phyloP scores from a whole-genome alignment of 2,797 vertebrate genomes.

The Oceanodroma leucorhoa region DNA sequence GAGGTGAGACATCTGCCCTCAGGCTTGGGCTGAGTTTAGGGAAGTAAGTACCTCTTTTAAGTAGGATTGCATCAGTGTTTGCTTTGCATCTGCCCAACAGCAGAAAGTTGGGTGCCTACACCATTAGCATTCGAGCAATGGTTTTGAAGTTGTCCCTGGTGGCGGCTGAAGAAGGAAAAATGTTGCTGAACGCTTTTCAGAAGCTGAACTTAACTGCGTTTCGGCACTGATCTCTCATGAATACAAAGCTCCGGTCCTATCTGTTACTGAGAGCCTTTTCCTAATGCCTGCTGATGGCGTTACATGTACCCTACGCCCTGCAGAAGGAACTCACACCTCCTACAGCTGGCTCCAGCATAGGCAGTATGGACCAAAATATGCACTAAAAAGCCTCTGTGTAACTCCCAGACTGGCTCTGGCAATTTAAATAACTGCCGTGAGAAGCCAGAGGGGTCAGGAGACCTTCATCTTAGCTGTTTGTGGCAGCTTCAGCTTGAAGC shows the following conservation, averaged over 20 bases:
- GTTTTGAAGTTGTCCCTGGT: neutral
- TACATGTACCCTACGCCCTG: rapidly evolving
- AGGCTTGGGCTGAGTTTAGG: neutral
- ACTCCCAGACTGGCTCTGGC: neutral
- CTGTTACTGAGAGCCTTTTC: neutral
- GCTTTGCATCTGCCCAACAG: neutral
- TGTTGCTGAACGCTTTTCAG: neutral
- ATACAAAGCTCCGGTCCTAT: neutral
- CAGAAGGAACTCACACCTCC: neutral
- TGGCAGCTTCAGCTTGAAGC: neutral
- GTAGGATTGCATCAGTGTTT: neutral
- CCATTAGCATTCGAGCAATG: rapidly evolving
- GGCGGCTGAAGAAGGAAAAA: neutral
- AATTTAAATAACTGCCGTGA: neutral
- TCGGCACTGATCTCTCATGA: neutral
- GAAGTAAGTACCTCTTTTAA: neutral
- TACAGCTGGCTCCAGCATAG: neutral
- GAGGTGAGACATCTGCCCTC: neutral
- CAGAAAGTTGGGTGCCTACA: neutral
- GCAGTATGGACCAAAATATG: neutral
- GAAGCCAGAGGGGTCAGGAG: neutral
- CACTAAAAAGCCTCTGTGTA: neutral
- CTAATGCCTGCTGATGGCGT: neutral
- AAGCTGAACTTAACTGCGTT: neutral
- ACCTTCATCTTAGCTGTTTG: neutral